phyloP scores from a whole-genome alignment of 1,140 invertebrate species.

The Lysiphlebus fabarum region DNA sequence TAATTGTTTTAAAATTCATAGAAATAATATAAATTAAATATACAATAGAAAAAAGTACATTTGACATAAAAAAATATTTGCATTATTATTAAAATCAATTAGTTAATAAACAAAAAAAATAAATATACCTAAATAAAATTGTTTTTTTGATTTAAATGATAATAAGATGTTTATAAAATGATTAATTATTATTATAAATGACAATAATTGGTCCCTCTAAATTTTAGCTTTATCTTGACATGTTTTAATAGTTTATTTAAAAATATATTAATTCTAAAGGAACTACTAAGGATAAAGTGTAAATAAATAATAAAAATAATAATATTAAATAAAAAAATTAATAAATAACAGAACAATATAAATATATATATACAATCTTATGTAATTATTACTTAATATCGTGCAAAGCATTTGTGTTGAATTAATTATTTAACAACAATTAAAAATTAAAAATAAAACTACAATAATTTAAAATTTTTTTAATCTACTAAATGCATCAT shows the following conservation, averaged over 20 bases:
- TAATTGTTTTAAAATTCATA: background rate
- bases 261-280: constrained; percentile 21
- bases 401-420: constrained; percentile 13
- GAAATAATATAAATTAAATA: too few relatives aligned
- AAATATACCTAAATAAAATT: too few relatives aligned
- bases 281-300: constrained; percentile 39
- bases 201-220: constrained; percentile 54
- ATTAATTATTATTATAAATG: constrained; percentile 27
- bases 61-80: too few relatives aligned
- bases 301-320: constrained; percentile 2
- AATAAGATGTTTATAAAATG: background rate
- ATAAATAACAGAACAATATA: constrained; percentile 11
- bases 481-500: constrained; percentile 21
- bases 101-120: too few relatives aligned
- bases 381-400: constrained; percentile 5
- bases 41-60: too few relatives aligned
- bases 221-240: constrained; percentile 57
- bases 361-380: background rate
- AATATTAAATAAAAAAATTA: constrained; percentile 24
- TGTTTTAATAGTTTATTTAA: constrained; percentile 42
- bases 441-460: too few relatives aligned
- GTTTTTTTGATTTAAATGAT: too few relatives aligned
- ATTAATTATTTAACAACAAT: too few relatives aligned
- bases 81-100: background rate
- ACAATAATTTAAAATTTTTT: background rate